Conservation (phyloP, 2,888 invertebrate genomes). For the Ecdyonurus torrentis region DNA sequence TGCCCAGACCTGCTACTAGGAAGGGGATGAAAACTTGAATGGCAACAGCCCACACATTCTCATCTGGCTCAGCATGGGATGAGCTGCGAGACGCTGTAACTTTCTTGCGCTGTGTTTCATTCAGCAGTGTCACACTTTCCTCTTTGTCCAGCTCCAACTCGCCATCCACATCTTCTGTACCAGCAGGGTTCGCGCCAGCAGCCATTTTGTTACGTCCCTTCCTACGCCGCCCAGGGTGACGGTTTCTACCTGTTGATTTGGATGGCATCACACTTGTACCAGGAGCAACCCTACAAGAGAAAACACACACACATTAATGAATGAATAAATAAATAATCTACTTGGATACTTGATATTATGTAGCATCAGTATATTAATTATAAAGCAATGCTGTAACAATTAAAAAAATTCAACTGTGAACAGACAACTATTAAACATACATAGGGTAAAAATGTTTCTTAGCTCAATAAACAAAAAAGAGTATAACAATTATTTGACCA, state of each 20-base stretch:
- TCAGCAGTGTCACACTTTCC: not conserved
- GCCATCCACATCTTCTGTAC: constrained; percentile 5
- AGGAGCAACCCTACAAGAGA: not conserved
- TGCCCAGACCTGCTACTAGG: constrained; percentile 74
- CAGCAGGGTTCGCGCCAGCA: constrained; percentile 6
- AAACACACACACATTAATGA: no score
- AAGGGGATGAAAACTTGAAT: constrained; percentile 74
- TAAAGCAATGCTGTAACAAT: no score
- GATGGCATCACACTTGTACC: constrained; percentile 5
- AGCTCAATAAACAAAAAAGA: no score
- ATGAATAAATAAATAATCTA: no score
- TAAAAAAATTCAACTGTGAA: no score
- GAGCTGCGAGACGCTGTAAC: not conserved
- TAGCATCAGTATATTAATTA: no score
- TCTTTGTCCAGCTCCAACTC: constrained; percentile 8
- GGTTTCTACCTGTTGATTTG: constrained; percentile 8
- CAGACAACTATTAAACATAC: no score
- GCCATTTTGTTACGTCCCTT: constrained; percentile 6
- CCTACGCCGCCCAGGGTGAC: constrained; percentile 3
- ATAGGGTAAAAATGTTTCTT: no score
- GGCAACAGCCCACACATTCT: constrained; percentile 47
- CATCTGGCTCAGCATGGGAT: constrained; percentile 20
- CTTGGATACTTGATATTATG: no score
- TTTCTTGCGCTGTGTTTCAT: constrained; percentile 6
- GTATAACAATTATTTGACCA: no score